phyloP scores from a whole-genome alignment of 2,113 vertebrate species.

The Coracopsis vasa region DNA sequence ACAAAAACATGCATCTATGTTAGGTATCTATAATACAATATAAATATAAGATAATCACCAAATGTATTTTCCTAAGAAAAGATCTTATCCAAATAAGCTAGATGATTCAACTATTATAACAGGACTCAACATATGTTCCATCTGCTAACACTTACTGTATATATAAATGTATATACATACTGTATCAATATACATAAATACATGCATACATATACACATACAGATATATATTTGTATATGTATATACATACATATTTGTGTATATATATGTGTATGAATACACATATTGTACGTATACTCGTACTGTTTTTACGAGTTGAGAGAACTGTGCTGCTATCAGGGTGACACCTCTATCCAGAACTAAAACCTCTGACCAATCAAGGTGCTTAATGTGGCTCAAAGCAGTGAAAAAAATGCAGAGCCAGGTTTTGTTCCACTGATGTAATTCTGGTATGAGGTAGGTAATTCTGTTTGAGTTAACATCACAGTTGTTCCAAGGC shows the following conservation, averaged over 20 bases:
- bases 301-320: not conserved
- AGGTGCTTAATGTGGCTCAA: not conserved
- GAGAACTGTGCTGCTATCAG: not conserved
- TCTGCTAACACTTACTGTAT: not conserved
- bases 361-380: not conserved
- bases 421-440: not conserved
- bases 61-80: not conserved
- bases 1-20: not conserved
- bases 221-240: not conserved
- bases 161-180: not conserved
- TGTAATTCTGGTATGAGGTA: not conserved
- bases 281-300: not conserved
- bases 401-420: not conserved
- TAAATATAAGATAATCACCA: not conserved
- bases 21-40: not conserved
- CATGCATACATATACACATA: not conserved
- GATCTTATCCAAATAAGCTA: not conserved
- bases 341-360: not conserved
- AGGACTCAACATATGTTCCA: not conserved
- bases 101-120: not conserved
- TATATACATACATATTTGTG: not conserved
- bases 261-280: too few relatives aligned
- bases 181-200: not conserved
- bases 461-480: not conserved
- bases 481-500: not conserved